Evolutionary conservation across 2,888 invertebrate species (phyloP), one percentile per base, ranked within the genome.

Genomic region (Boloria selene): DNA sequence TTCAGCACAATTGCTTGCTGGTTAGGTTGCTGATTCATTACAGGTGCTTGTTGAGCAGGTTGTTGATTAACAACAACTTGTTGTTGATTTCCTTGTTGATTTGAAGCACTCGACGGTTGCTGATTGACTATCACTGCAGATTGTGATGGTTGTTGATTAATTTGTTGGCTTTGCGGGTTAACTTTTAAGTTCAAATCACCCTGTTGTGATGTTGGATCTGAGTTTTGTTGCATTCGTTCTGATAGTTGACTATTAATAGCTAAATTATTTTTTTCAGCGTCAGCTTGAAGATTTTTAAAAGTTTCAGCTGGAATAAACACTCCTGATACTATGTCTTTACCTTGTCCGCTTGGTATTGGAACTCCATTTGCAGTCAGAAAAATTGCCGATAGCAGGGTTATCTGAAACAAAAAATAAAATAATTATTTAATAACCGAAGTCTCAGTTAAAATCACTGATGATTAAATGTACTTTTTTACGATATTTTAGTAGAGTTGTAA

Each of bases 301-400:
- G 80, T 72, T 3, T 83, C 82, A 4, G 79, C 75, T 3, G 84
- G 77, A 10, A 84, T 80, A 64, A 84, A 84, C 0, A 84, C 80
- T 42, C 82, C 83, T 1, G 81, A 76, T 2, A 83, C 75, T 26
- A 74, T 72, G 38, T 70, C 64, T 61, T 71, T 63, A 14, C 68
- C 62, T 51, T 70, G 61, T 14, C 56, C 66, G 47, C 59, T 61
- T 4, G 61, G 62, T 26, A 63, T 66, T 10, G 72, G 68, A 18
- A 64, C 45, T 54, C 64, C 70, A 62, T 67, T 60, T 65, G 70
- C 49, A 13, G 44, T 51, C 14, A 69, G 16, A 4, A 61, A 51
- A 38, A 65, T 14, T 5, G 63, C 66, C 14, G 58, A 58, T 18
- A 59, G 53, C 44, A 56, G 13, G 5, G 47, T 26, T 18, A 56